Percentiles rank a stretch among this genome's conserved stretches.
Conservation (phyloP, 2,113 vertebrate species). For the Gasterosteus nipponicus region DNA sequence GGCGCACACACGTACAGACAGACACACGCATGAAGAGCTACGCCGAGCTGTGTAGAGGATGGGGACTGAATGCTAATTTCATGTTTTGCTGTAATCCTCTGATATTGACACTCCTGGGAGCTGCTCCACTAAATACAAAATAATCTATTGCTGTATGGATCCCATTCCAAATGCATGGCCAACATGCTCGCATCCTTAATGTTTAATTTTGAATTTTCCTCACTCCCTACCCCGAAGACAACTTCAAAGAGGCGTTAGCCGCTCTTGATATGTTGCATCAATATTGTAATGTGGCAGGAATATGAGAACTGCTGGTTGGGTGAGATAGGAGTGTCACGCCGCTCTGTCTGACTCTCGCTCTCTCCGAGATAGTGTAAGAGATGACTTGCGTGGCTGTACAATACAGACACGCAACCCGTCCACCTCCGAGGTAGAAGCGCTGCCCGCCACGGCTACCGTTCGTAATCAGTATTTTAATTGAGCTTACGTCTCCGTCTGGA, state of each 20-base stretch:
- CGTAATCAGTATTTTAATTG: conserved; percentile 57
- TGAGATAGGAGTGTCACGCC: conserved; percentile 79
- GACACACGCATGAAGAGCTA: conserved; percentile 64
- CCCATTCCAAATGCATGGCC: conserved; percentile 81
- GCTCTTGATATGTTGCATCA: conserved; percentile 85
- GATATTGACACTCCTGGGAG: conserved; percentile 86
- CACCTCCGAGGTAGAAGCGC: conserved; percentile 52
- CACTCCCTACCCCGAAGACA: conserved; percentile 77
- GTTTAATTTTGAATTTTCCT: conserved; percentile 85
- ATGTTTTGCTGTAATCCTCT: conserved; percentile 86
- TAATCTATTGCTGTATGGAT: conserved; percentile 86
- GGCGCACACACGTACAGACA: conserved; percentile 1
- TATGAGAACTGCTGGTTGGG: conserved; percentile 79
- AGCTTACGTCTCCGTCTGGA: conserved; percentile 4
- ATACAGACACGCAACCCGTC: conserved; percentile 26
- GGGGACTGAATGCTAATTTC: conserved; percentile 86
- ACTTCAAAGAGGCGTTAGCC: conserved; percentile 83
- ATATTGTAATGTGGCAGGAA: conserved; percentile 84
- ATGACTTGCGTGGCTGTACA: conserved; percentile 49
- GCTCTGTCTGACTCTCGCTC: conserved; percentile 59
- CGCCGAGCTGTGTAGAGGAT: conserved; percentile 76
- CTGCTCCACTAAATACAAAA: conserved; percentile 86
- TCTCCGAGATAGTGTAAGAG: conserved; percentile 71
- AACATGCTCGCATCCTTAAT: conserved; percentile 83
- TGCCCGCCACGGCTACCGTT: conserved; percentile 39